Percentiles rank a stretch among this genome's conserved stretches.
These are phyloP conservation scores for Clangula hyemalis DNA, from an alignment of 2,797 vertebrate species.

Conservation along the genomic window DNA sequence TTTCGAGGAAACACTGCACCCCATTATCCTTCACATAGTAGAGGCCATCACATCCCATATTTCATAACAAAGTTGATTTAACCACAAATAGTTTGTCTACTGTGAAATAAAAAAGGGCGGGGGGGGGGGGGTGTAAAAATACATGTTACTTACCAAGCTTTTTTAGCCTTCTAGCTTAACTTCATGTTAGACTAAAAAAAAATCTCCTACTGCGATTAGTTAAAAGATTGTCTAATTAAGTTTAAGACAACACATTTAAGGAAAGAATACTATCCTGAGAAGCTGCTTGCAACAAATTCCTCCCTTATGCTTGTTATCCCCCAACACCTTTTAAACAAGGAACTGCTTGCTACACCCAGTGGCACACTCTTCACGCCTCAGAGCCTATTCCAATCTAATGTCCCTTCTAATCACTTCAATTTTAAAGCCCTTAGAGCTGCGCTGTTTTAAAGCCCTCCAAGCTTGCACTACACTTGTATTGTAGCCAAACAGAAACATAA, in stretches of 20 bases:
- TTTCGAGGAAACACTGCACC: background rate
- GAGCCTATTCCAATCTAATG: background rate
- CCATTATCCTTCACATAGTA: background rate
- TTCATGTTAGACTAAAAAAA: background rate
- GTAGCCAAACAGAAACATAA: background rate
- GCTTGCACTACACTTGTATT: background rate
- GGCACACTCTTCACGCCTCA: background rate
- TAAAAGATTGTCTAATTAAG: background rate
- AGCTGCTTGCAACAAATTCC: background rate
- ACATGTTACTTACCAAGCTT: background rate
- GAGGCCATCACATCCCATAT: background rate
- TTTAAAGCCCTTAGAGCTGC: background rate
- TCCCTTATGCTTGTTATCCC: accelerated
- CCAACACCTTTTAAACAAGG: background rate
- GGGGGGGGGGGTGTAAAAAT: background rate
- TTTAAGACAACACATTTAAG: background rate
- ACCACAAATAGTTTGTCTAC: background rate
- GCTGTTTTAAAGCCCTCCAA: background rate
- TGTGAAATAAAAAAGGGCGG: background rate
- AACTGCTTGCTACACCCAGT: background rate
- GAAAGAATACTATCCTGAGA: background rate
- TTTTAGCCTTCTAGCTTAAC: background rate
- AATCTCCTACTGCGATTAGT: background rate
- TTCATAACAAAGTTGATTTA: background rate
- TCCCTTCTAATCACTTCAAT: background rate